Conservation (phyloP, 2,888 invertebrate genomes). For the Acanthoscelides obtectus region DNA sequence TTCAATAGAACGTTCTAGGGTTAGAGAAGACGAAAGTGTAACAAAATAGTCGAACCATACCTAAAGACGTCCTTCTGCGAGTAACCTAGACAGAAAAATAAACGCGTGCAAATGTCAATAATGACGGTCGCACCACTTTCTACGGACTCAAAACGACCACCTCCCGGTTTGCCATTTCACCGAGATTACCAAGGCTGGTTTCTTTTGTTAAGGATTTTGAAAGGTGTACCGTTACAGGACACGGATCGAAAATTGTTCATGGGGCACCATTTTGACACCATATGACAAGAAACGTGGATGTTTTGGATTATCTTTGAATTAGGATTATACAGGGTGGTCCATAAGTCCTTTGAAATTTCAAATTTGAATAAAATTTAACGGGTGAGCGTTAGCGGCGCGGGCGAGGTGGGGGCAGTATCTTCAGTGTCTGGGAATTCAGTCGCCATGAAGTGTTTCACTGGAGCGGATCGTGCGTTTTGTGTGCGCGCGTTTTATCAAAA, state of each 20-base stretch:
- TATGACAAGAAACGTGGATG: neutral
- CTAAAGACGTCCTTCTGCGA: neutral
- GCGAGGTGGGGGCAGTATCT: too few species aligned
- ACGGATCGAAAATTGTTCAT: neutral
- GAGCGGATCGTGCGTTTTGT: too few species aligned
- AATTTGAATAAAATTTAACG: too few species aligned
- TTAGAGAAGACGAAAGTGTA: neutral
- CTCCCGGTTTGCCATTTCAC: slow-evolving; percentile 13
- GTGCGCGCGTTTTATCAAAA: too few species aligned
- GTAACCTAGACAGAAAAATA: neutral
- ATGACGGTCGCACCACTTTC: slow-evolving; percentile 15
- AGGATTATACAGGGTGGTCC: too few species aligned
- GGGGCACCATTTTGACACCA: neutral
- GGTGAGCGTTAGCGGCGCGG: too few species aligned
- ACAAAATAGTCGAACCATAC: neutral
- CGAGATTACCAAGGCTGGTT: slow-evolving; percentile 13
- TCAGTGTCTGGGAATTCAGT: too few species aligned
- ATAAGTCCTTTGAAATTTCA: too few species aligned
- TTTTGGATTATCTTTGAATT: too few species aligned
- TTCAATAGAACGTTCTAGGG: neutral
- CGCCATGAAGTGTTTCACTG: too few species aligned
- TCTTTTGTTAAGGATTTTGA: slow-evolving; percentile 7
- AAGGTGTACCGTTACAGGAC: slow-evolving; percentile 6
- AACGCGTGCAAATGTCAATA: slow-evolving; percentile 2
- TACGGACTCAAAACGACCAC: slow-evolving; percentile 15